Conservation (phyloP, 2,888 invertebrate genomes). For the Anagyrus pseudococci region DNA sequence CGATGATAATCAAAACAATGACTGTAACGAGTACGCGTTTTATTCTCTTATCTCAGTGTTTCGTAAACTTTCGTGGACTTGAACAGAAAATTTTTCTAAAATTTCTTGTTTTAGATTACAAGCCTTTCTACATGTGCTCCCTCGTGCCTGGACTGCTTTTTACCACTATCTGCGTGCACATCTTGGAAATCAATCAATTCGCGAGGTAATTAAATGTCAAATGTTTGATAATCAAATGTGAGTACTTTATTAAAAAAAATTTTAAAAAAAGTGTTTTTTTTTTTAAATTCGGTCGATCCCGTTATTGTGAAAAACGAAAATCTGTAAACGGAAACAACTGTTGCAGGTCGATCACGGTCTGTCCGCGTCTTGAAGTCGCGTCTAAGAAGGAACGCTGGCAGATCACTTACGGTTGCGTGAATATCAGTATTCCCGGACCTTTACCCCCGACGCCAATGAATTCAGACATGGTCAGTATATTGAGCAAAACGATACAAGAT, state of each 20-base stretch:
- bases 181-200: conserved; percentile 49
- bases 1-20: conserved; percentile 41
- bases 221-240: too few relatives aligned
- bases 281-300: too few relatives aligned
- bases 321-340: too few relatives aligned
- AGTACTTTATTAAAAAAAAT: too few relatives aligned
- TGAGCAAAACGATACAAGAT: too few relatives aligned
- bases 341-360: conserved; percentile 49
- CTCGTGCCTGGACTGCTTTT: conserved; percentile 51
- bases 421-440: conserved; percentile 44
- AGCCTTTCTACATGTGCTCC: conserved; percentile 48
- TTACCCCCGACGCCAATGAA: conserved; percentile 33
- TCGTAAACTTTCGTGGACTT: too few relatives aligned
- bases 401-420: conserved; percentile 48
- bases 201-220: too few relatives aligned
- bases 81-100: neutral
- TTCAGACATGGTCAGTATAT: too few relatives aligned
- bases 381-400: conserved; percentile 50
- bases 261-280: too few relatives aligned
- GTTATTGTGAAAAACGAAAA: too few relatives aligned
- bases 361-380: conserved; percentile 47
- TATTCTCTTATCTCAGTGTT: too few relatives aligned
- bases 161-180: conserved; percentile 49
- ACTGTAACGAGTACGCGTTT: conserved; percentile 45
- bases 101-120: conserved; percentile 46